Percentiles rank a stretch among this genome's conserved stretches.
These are phyloP conservation scores for Erithacus rubecula DNA, from an alignment of 2,797 vertebrate genomes.

Conservation along the genomic window DNA sequence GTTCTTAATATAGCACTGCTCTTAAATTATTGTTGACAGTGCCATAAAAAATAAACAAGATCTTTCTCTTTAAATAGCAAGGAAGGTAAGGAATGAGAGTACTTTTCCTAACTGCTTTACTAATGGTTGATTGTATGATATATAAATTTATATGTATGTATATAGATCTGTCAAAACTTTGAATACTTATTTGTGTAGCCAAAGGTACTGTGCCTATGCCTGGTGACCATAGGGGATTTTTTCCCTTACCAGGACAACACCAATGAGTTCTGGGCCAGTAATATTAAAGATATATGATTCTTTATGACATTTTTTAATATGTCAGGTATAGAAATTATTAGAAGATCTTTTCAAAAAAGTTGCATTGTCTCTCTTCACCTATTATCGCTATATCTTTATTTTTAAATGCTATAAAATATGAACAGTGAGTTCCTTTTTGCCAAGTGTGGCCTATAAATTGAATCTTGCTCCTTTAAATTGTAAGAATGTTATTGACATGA, in stretches of 20 bases:
- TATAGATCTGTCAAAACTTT: background rate
- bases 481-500: background rate
- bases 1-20: background rate
- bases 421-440: background rate
- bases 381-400: background rate
- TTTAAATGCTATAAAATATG: background rate
- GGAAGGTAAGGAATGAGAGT: background rate
- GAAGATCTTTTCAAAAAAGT: background rate
- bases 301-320: background rate
- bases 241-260: background rate
- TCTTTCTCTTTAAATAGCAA: background rate
- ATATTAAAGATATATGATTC: background rate
- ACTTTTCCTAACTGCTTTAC: background rate
- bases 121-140: background rate
- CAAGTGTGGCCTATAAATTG: background rate
- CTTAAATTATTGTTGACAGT: background rate
- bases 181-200: background rate
- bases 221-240: background rate
- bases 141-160: fast-evolving
- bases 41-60: background rate
- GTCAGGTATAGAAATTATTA: background rate
- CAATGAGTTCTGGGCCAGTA: background rate
- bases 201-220: background rate
- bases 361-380: background rate
- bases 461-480: background rate